Evolutionary conservation across 2,888 invertebrate species (phyloP).

Genomic region (Lamellibrachia satsuma): DNA sequence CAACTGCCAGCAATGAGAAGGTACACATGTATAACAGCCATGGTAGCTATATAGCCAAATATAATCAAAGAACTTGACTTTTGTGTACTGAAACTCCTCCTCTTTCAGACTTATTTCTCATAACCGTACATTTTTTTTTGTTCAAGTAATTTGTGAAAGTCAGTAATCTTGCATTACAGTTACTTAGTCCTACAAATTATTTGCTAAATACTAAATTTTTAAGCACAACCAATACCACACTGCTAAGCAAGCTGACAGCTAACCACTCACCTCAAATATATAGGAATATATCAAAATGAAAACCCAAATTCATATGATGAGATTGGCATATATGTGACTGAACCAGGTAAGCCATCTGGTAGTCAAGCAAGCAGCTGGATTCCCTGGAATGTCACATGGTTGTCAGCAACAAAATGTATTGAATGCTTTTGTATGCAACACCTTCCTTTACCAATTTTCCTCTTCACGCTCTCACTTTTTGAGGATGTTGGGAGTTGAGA

Average conservation of each 20-base stretch:
- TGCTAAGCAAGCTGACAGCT: neutral
- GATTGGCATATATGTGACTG: neutral
- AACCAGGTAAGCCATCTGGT: neutral
- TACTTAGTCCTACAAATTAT: neutral
- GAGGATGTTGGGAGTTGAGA: neutral
- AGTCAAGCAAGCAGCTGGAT: neutral
- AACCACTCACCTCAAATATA: conserved; percentile 6
- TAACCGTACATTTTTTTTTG: neutral
- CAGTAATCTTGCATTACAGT: neutral
- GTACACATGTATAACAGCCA: neutral
- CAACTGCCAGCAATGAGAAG: neutral
- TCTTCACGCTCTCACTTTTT: neutral
- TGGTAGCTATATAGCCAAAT: neutral
- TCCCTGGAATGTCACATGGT: neutral
- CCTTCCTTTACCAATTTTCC: neutral
- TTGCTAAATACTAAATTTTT: neutral
- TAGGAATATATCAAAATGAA: conserved; percentile 6
- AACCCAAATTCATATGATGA: neutral
- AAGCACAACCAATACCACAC: neutral
- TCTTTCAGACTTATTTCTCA: neutral
- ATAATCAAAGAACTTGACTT: neutral
- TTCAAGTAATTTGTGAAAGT: neutral
- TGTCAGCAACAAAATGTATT: neutral
- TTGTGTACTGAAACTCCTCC: neutral
- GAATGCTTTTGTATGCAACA: neutral